These are phyloP conservation scores for Diaphora mendica DNA, from an alignment of 2,888 invertebrate genomes.

Conservation along the genomic window DNA sequence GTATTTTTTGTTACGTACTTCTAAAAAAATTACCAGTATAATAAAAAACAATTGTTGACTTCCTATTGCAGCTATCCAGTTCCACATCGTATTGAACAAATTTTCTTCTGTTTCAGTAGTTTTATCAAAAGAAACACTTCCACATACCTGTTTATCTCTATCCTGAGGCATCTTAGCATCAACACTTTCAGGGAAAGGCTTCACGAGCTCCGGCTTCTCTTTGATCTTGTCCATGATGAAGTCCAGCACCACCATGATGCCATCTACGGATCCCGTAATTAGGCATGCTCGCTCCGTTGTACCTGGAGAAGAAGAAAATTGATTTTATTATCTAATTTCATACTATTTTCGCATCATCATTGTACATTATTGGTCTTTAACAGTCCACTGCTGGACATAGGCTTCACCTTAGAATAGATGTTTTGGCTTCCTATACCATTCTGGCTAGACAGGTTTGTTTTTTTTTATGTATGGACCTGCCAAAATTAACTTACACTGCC, in stretches of 20 bases:
- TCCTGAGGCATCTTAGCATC: constrained; percentile 95
- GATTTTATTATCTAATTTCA: background rate
- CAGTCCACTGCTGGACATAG: too few relatives aligned
- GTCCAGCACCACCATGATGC: constrained; percentile 96
- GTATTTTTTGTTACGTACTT: background rate
- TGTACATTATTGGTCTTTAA: too few relatives aligned
- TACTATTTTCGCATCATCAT: background rate
- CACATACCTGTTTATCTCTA: constrained; percentile 92
- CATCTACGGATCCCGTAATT: constrained; percentile 96
- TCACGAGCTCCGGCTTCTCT: constrained; percentile 96
- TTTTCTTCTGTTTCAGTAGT: too few relatives aligned
- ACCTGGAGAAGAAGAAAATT: constrained; percentile 84
- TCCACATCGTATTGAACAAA: background rate
- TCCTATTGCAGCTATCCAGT: background rate
- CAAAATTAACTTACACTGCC: too few relatives aligned
- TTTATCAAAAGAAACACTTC: background rate
- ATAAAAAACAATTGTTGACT: background rate
- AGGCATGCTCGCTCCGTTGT: constrained; percentile 97
- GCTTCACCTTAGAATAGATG: too few relatives aligned
- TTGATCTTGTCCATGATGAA: constrained; percentile 98
- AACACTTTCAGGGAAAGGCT: constrained; percentile 92
- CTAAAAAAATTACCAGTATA: background rate
- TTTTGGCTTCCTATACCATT: too few relatives aligned
- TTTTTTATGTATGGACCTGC: too few relatives aligned
- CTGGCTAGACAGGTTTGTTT: too few relatives aligned